Base-by-base conservation (phyloP, 2,797 vertebrate species). In the Echeneis naucrates region DNA sequence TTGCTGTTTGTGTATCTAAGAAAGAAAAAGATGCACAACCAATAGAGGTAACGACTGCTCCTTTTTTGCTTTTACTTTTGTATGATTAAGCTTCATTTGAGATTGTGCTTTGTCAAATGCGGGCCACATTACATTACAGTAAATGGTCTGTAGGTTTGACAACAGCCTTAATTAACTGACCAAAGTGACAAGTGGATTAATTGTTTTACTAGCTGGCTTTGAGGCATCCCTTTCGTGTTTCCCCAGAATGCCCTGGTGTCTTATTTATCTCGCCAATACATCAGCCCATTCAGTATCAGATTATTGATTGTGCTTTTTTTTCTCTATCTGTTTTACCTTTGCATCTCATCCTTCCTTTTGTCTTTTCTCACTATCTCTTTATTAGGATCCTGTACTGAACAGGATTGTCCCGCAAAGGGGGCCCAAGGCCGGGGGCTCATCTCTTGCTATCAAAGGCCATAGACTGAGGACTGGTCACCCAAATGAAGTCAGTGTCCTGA, bases 341-440 rank as follows among this genome's bases (percentile, higher is more conserved):
- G 0, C 16, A 5, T 76, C 30, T 40, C 21, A 10, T 58, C 26
- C n/a, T 60, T 14, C 26, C 13, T 73, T 33, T 63, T 35, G 55
- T 30, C 38, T 40, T 42, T 30, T 35, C 44, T 8, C 8, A 8
- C n/a, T 30, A 17, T 57, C 40, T 32, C 27, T 51, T 81, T 21
- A 50, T 19, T 81, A 99, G 98, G 93, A 98, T 78, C 98, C 98
- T 0, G 82, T 94, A 26, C 91, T 99, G 77, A 93, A 90, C 77
- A 94, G 95, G 58, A 92, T 99, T 80, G 94, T 90, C 79, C 98
- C 98, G 1, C 87, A 91, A 38, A 95, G 90, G 54, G 98, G 98
- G 8, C 97, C 98, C 65, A 96, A 95, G 89, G 97, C 97, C 0
- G 98, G 97, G 44, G 98, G 98, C 64, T 96, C 97, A 2, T 92